These are phyloP conservation scores for Sus scrofa DNA, from an alignment of 2,113 vertebrate species.

Conservation along the genomic window DNA sequence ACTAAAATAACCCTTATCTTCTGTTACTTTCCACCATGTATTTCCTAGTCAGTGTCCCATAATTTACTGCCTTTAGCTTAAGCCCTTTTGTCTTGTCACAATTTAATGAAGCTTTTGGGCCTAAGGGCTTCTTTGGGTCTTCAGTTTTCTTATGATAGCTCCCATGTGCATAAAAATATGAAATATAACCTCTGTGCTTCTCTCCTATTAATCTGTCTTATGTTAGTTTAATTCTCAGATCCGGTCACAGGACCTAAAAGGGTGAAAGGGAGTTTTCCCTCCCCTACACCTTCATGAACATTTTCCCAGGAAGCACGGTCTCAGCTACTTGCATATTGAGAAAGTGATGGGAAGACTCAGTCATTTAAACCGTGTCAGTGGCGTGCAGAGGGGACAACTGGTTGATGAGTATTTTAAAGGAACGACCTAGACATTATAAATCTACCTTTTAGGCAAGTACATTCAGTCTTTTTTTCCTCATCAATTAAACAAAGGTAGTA, in stretches of 20 bases:
- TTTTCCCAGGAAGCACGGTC: not conserved
- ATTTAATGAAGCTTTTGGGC: not conserved
- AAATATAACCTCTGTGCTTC: not conserved
- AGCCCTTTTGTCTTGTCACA: not conserved
- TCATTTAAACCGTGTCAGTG: not conserved
- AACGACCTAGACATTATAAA: not conserved
- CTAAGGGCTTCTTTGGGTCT: not conserved
- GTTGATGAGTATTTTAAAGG: not conserved
- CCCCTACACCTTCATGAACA: rapidly evolving
- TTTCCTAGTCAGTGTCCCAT: not conserved
- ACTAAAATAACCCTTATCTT: not conserved
- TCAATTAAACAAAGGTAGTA: not conserved
- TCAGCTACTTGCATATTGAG: not conserved
- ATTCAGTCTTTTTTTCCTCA: not conserved
- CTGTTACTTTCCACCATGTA: too few relatives aligned
- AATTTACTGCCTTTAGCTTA: not conserved
- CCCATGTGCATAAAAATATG: not conserved
- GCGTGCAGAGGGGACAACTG: not conserved
- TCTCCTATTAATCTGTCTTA: not conserved
- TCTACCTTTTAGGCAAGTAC: not conserved
- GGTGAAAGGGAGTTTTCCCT: not conserved
- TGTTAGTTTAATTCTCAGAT: not conserved
- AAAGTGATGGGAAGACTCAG: not conserved
- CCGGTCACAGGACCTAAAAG: not conserved
- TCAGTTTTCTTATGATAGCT: not conserved